phyloP scores from a whole-genome alignment of 2,113 vertebrate species.

The Lethenteron reissneri region DNA sequence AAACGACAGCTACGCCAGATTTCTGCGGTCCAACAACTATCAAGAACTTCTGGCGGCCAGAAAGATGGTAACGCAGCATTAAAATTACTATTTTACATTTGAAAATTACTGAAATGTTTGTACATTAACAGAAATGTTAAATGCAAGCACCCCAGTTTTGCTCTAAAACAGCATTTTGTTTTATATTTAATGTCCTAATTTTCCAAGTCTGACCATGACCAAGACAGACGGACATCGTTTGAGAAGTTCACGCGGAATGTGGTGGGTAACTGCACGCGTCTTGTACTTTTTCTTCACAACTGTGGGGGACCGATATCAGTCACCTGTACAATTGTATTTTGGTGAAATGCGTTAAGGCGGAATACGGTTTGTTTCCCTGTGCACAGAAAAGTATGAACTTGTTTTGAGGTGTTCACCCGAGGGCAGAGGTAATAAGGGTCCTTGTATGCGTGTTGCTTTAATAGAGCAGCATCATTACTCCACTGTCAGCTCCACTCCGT shows the following conservation, averaged over 20 bases:
- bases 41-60: constrained; percentile 2
- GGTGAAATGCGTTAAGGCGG: not conserved
- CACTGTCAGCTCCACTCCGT: too few species aligned
- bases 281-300: not conserved
- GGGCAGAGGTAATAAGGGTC: too few species aligned
- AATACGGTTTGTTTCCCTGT: not conserved
- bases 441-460: too few species aligned
- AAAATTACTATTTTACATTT: too few species aligned
- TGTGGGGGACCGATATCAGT: not conserved
- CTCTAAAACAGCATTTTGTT: constrained; percentile 8
- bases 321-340: not conserved
- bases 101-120: too few species aligned
- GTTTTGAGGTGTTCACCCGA: not conserved
- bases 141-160: too few species aligned
- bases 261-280: constrained; percentile 30
- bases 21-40: not conserved
- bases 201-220: constrained; percentile 37
- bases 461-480: too few species aligned
- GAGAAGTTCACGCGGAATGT: constrained; percentile 49
- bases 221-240: constrained; percentile 48
- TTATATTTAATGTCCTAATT: constrained; percentile 12
- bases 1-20: not conserved
- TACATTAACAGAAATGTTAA: too few species aligned
- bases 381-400: constrained; percentile 7
- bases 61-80: not conserved